phyloP scores from a whole-genome alignment of 2,888 invertebrate genomes.

The Laothoe populi region DNA sequence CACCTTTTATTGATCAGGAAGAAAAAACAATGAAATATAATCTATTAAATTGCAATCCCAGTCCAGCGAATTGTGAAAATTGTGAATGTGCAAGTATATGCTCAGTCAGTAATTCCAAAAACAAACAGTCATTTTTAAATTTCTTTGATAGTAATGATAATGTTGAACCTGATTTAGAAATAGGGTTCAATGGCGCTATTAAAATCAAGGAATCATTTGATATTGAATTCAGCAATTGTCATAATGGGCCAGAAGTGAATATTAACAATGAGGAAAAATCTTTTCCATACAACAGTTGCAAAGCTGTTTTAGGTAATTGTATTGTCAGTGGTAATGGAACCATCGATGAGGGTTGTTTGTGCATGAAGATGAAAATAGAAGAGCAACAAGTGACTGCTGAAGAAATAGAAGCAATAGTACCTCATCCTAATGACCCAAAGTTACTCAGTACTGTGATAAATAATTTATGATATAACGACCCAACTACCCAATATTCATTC shows the following conservation, averaged over 20 bases:
- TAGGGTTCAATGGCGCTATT: slow-evolving; percentile 61
- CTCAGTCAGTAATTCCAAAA: slow-evolving; percentile 33
- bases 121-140: background rate
- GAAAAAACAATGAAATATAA: slow-evolving; percentile 31
- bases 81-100: slow-evolving; percentile 55
- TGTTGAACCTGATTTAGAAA: slow-evolving; percentile 54
- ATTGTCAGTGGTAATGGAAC: slow-evolving; percentile 70
- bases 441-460: slow-evolving; percentile 37
- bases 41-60: slow-evolving; percentile 27
- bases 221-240: slow-evolving; percentile 46
- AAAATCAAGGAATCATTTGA: slow-evolving; percentile 67
- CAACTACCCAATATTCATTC: too few relatives aligned
- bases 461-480: background rate
- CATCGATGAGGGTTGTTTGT: slow-evolving; percentile 70
- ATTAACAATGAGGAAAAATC: slow-evolving; percentile 38
- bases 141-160: slow-evolving; percentile 25
- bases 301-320: slow-evolving; percentile 71
- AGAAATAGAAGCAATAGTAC: slow-evolving; percentile 76
- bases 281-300: slow-evolving; percentile 68
- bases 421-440: slow-evolving; percentile 52
- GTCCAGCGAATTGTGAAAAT: slow-evolving; percentile 44
- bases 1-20: slow-evolving; percentile 36
- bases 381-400: slow-evolving; percentile 64
- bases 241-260: slow-evolving; percentile 28
- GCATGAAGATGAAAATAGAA: slow-evolving; percentile 71